phyloP scores from a whole-genome alignment of 2,113 vertebrate species.

The Sphyrna mokarran region DNA sequence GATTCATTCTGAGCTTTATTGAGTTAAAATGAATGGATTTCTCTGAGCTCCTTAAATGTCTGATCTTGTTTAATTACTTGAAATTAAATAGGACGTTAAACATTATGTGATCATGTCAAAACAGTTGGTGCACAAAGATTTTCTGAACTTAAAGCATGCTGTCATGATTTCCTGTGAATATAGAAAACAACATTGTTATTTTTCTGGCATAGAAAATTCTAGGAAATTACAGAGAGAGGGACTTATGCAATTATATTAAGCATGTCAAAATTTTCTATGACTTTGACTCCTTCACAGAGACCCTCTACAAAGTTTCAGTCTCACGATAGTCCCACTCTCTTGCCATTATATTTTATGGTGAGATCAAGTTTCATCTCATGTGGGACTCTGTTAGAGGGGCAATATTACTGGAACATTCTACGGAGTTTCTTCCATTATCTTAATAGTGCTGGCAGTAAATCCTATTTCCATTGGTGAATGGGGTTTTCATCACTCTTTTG shows the following conservation, averaged over 20 bases:
- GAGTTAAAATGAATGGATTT: neutral
- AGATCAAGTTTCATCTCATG: neutral
- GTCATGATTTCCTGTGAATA: neutral
- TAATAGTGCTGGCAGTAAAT: neutral
- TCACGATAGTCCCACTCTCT: neutral
- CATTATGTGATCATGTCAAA: neutral
- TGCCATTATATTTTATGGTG: neutral
- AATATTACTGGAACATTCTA: neutral
- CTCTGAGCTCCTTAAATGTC: neutral
- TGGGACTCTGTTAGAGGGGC: neutral
- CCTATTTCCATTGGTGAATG: too few relatives aligned
- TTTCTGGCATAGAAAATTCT: neutral
- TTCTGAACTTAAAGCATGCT: neutral
- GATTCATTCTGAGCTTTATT: neutral
- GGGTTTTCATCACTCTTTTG: too few relatives aligned
- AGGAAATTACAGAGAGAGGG: neutral
- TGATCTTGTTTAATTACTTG: neutral
- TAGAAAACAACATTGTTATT: neutral
- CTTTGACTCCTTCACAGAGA: neutral
- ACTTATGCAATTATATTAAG: neutral
- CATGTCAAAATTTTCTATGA: neutral
- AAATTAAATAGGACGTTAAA: neutral
- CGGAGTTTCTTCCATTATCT: neutral
- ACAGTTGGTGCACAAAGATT: neutral
- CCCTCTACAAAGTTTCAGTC: neutral